Evolutionary conservation across 2,797 vertebrate species (phyloP).

Genomic region (Todus mexicanus): DNA sequence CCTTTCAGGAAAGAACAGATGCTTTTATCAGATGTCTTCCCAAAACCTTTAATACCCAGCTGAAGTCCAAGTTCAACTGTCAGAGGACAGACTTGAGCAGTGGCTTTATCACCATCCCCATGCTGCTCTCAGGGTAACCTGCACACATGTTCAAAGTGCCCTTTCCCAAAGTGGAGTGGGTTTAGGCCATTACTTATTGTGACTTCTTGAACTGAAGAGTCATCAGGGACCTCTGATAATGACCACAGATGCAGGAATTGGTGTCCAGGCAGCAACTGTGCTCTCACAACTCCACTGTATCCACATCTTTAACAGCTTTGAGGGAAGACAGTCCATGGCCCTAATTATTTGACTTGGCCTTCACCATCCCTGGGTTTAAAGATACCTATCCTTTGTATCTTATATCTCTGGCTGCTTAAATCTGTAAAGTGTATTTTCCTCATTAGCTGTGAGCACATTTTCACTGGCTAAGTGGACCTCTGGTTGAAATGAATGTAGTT

Average conservation of each 20-base stretch:
- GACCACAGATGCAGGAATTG: not conserved
- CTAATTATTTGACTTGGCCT: not conserved
- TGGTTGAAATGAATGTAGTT: not conserved
- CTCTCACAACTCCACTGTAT: not conserved
- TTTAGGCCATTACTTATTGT: not conserved
- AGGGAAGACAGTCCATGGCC: not conserved
- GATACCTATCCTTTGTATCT: not conserved
- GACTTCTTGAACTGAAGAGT: not conserved
- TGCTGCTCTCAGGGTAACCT: not conserved
- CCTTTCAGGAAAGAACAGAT: not conserved
- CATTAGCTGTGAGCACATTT: not conserved
- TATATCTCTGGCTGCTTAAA: not conserved
- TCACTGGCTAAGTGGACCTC: not conserved
- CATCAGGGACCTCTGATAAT: not conserved
- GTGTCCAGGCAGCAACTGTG: not conserved
- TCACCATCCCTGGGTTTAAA: not conserved
- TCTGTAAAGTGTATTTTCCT: not conserved
- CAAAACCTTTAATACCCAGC: not conserved
- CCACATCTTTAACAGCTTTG: not conserved
- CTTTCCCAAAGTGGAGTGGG: not conserved
- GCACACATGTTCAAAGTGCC: not conserved
- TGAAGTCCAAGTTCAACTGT: not conserved
- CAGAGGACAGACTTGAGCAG: not conserved
- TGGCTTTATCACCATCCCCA: not conserved
- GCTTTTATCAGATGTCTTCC: not conserved